Base-by-base conservation (phyloP, 2,888 invertebrate genomes). In the Litoditis marina region DNA sequence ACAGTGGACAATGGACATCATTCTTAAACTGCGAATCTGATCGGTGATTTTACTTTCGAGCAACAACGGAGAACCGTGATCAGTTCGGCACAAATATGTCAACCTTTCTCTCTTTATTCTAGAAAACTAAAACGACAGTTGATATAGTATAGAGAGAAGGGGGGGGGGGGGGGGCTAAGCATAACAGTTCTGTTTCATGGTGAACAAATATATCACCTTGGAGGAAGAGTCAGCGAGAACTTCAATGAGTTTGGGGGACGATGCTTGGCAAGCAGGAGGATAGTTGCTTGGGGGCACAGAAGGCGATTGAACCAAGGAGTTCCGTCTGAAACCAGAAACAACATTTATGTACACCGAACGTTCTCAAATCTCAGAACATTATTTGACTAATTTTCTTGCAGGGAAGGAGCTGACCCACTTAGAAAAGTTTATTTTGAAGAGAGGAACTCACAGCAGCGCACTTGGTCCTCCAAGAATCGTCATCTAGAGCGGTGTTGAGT, bases 401-500 rank as follows among this genome's bases (percentile, higher is more conserved):
- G n/a, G n/a, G n/a, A n/a, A n/a, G n/a, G n/a, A n/a, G n/a, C n/a
- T n/a, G n/a, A n/a, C n/a, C n/a, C n/a, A n/a, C n/a, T n/a, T n/a
- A n/a, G n/a, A n/a, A n/a, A n/a, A n/a, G n/a, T n/a, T 13, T 39
- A 13, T 39, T 39, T 22, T 7, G 2, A n/a, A 39, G 16, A 39
- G 16, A 22, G 25, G 3, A 6, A 5, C 54, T 30, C 47, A 68
- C 79, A 1, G 76, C 76, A 5, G 80, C 81, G 67, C 92, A 92
- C 85, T 95, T 95, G 0, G 98, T 98, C 81, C 98, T 87, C 98
- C 98, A 99, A 19, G 94, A 94, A 85, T 98, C 96, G 84, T 96
- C 93, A 84, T 95, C 92, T 60, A 98, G 86, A 34, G 94, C 96
- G 77, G 90, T 90, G 67, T 98, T 86, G 68, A 98, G 60, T 66